Evolutionary conservation across 2,888 invertebrate genomes (phyloP), one percentile per base, ranked within the genome.

Genomic region (Fissipunctia ypsillon): DNA sequence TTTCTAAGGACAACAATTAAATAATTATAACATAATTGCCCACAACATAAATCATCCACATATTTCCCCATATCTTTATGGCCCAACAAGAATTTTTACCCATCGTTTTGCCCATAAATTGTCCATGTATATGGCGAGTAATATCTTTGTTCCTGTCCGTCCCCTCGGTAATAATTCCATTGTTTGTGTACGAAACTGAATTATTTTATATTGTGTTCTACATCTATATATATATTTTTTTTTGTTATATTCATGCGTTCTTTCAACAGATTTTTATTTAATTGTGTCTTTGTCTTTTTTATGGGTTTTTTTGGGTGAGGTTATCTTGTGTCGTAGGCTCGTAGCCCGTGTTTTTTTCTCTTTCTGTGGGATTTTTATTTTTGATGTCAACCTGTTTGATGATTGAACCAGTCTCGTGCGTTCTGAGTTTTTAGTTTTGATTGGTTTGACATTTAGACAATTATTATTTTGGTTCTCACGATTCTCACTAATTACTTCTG

Each of bases 101-200:
- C 76, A 70, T 64, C 59, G 75, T 75, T 75, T 72, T 72, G 69
- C 41, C 59, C 76, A 86, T 84, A 80, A 80, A 84, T 86, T 77
- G 78, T 84, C 50, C 65, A 63, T 77, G 70, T 79, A 78, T 69
- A 73, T 70, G 84, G 84, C 85, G 76, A 84, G 87, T 88, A 90
- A 92, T 90, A 90, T 88, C 88, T 85, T 84, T 84, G 86, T 86
- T 80, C 84, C 84, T 83, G 78, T 84, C 81, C 78, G 78, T 84
- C 87, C 88, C 87, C 88, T 83, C 79, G 84, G 87, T 85, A 84
- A 84, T 84, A 81, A 87, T 84, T 88, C 85, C 88, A 89, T 90
- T 90, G 89, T 90, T 88, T 89, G 89, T 89, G 89, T 89, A 90
- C 88, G 87, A 88, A 89, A 88, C 89, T 90, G 89, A 92, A 91